These are phyloP conservation scores for Gasterosteus nipponicus DNA, from an alignment of 2,113 vertebrate genomes.

Conservation along the genomic window DNA sequence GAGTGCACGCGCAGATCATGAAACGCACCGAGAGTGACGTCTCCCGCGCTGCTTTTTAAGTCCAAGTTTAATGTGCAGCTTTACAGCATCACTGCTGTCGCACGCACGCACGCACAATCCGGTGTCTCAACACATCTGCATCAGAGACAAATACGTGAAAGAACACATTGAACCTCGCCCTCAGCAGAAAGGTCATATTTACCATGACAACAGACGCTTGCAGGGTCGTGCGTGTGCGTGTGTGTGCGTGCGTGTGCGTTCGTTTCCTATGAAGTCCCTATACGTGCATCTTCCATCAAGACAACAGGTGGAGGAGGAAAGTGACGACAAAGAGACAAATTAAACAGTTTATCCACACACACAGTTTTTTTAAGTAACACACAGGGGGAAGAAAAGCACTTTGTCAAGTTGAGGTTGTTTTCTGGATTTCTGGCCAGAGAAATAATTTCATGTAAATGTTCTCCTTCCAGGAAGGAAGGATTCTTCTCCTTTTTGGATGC, in stretches of 20 bases:
- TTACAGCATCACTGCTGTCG: background rate
- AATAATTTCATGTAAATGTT: too few species aligned
- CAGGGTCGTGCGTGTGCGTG: conserved; percentile 24
- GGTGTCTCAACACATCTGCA: background rate
- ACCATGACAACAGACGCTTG: conserved; percentile 55
- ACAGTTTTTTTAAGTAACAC: background rate
- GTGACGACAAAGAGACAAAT: conserved; percentile 7
- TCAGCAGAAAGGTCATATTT: conserved; percentile 19
- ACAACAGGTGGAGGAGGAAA: conserved; percentile 35
- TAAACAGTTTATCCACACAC: conserved; percentile 18
- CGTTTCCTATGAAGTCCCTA: conserved; percentile 26
- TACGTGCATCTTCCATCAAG: background rate
- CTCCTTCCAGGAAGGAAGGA: too few species aligned
- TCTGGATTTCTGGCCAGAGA: too few species aligned
- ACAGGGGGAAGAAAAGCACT: background rate
- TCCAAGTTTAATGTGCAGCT: conserved; percentile 17
- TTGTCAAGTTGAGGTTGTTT: background rate
- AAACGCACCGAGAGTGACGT: conserved; percentile 7
- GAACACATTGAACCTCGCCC: conserved; percentile 17
- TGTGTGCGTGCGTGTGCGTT: conserved; percentile 29
- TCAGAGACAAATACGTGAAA: background rate
- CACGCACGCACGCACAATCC: background rate
- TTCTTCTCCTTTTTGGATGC: too few species aligned
- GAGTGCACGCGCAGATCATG: conserved; percentile 27
- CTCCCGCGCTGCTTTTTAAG: background rate